Conservation (phyloP, 1,140 invertebrate species). For the Drosophila arizonae region DNA sequence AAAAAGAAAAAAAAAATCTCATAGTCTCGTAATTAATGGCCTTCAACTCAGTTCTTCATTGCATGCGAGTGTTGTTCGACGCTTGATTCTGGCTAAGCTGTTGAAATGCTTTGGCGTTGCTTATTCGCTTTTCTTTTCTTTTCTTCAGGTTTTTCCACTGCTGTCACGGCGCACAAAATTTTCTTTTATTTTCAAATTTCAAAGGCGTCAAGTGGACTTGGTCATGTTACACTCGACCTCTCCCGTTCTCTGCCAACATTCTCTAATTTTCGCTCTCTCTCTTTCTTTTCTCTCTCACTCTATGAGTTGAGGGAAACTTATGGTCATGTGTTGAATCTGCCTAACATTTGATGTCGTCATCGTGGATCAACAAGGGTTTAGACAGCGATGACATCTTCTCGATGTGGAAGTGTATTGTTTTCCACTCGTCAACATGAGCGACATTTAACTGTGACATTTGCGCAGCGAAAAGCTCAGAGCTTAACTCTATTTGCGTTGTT, state of each 20-base stretch:
- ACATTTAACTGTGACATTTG: conserved; percentile 33
- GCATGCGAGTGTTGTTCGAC: conserved; percentile 32
- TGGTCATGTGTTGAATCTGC: conserved; percentile 24
- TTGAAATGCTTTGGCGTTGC: conserved; percentile 68
- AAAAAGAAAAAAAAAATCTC: no score
- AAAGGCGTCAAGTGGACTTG: conserved; percentile 9
- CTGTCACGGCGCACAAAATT: conserved; percentile 42
- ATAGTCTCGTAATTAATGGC: no score
- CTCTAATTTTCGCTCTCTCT: background rate
- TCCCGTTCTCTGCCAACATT: background rate
- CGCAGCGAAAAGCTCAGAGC: background rate
- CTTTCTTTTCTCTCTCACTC: conserved; percentile 5
- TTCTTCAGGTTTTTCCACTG: conserved; percentile 9
- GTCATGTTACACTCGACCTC: background rate
- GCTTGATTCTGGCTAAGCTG: conserved; percentile 69
- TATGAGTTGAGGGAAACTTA: background rate
- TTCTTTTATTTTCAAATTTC: conserved; percentile 67
- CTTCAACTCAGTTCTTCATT: background rate
- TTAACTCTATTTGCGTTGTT: conserved; percentile 1
- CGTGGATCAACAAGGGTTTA: conserved; percentile 31
- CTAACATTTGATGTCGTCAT: conserved; percentile 29
- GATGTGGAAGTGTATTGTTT: conserved; percentile 31
- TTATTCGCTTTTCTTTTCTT: conserved; percentile 3
- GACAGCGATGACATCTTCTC: conserved; percentile 1
- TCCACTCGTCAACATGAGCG: conserved; percentile 31